Conservation (phyloP, 2,888 invertebrate genomes). For the Nebria brevicollis region DNA sequence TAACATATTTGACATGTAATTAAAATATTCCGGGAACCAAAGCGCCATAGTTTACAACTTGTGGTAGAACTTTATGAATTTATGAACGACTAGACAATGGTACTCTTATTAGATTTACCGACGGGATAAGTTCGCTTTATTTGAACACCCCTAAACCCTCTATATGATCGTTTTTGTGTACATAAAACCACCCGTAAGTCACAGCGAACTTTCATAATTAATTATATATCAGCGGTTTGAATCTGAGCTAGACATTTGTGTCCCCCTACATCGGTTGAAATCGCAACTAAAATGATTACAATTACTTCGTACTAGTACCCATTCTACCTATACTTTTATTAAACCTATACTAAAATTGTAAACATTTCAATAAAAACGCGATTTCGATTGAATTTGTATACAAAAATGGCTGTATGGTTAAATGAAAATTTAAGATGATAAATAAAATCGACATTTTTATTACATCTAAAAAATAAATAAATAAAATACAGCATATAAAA, state of each 20-base stretch:
- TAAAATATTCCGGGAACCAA: neutral
- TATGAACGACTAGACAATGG: neutral
- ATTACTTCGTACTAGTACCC: neutral
- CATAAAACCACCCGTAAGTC: constrained; percentile 9
- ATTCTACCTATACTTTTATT: neutral
- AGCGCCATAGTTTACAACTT: neutral
- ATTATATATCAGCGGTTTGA: constrained; percentile 30
- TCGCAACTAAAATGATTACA: neutral
- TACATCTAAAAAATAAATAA: neutral
- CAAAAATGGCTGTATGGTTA: neutral
- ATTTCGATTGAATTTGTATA: neutral
- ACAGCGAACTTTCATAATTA: constrained; percentile 37
- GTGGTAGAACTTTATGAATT: constrained; percentile 15
- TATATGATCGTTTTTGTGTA: constrained; percentile 31
- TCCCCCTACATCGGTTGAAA: neutral
- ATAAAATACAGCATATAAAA: neutral
- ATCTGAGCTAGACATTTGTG: neutral
- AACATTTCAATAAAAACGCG: neutral
- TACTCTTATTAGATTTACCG: constrained; percentile 23
- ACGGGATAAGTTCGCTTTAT: constrained; percentile 10
- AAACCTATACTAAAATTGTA: neutral
- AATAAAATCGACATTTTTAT: neutral
- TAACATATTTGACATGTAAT: constrained; percentile 18
- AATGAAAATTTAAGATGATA: neutral
- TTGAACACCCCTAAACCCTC: constrained; percentile 21